Base-by-base conservation (phyloP, 1,140 invertebrate species). In the Paracyclopina nana region DNA sequence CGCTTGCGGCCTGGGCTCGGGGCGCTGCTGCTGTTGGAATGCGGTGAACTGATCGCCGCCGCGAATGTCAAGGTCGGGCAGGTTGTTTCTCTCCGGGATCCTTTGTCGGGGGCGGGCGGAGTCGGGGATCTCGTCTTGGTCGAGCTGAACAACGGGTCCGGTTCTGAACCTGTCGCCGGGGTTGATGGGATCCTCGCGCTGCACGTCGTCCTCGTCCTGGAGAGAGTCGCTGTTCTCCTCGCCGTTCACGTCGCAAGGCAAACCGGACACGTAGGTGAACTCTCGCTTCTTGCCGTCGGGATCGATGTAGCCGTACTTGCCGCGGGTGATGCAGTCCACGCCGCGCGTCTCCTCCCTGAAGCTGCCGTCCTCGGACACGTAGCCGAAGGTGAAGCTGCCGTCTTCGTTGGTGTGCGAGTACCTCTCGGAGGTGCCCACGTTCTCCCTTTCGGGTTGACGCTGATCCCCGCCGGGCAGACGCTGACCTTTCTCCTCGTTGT, bases 241-340 rank as follows among this genome's bases (percentile, higher is more conserved):
- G 0, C 75, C 74, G 8, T 77, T 78, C 61, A 82, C 82, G 1
- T 84, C 81, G 60, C 81, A 85, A 2, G 80, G 80, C 59, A 84
- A 84, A n/a, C 82, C 82, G n/a, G 80, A 83, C 1, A 83, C 80
- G 61, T 88, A 88, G 1, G 78, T 81, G 61, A 86, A 85, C 60
- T 86, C 80, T 52, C 82, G 64, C 58, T 83, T 81, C 61, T 84
- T 82, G 49, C 84, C 83, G 57, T 84, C 79, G 1, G 82, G 81
- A 61, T 86, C 83, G 14, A 86, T 70, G 65, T 87, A 88, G 8
- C 82, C 82, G 61, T 86, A 87, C 62, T 85, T 85, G 4, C 83
- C 83, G 48, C 80, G 69, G 0, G 86, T 82, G 0, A 84, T 79
- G 59, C 82, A 86, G 62, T 86, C 81, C 0, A 78, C 80, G 16